phyloP scores from a whole-genome alignment of 2,113 vertebrate species.

The Rhodinocichla rosea region DNA sequence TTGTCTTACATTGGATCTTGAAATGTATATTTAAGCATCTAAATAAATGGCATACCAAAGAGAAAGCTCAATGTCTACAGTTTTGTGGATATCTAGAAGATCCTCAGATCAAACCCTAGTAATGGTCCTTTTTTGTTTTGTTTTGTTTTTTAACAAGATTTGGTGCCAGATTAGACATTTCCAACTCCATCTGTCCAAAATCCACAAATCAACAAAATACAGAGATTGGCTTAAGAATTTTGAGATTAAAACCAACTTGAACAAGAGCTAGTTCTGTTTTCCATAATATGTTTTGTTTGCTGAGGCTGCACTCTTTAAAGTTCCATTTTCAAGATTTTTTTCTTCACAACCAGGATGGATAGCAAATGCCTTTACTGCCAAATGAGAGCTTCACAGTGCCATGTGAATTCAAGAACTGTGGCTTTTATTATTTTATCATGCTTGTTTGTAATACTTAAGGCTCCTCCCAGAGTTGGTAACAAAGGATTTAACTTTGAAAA shows the following conservation, averaged over 20 bases:
- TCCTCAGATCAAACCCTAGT: neutral
- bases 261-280: neutral
- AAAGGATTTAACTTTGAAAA: conserved; percentile 14
- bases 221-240: neutral
- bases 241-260: neutral
- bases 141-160: neutral
- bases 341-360: neutral
- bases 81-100: neutral
- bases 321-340: neutral
- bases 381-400: neutral
- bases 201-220: neutral
- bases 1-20: neutral
- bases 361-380: neutral
- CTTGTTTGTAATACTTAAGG: neutral
- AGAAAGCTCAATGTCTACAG: neutral
- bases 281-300: neutral
- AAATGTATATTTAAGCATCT: neutral
- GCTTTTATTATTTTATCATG: conserved; percentile 3
- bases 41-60: neutral
- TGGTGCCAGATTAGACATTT: neutral
- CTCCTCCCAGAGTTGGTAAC: neutral
- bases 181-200: neutral
- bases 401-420: neutral
- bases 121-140: neutral
- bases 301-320: neutral